phyloP scores from a whole-genome alignment of 2,113 vertebrate genomes.

The Chinchilla lanigera region DNA sequence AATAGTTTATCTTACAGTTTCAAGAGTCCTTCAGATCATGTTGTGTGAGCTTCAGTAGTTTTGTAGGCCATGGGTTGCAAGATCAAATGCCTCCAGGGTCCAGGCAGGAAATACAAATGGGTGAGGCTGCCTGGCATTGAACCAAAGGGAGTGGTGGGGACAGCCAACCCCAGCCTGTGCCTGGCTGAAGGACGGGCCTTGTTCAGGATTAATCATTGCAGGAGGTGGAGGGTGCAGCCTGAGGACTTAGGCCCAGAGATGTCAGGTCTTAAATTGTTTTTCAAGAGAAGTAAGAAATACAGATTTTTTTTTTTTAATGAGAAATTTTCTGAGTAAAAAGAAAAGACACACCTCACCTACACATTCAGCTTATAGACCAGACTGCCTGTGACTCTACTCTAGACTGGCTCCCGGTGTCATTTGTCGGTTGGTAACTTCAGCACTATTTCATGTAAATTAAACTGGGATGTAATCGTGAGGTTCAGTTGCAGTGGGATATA shows the following conservation, averaged over 20 bases:
- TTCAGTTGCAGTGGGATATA: not conserved
- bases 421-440: not conserved
- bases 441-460: not conserved
- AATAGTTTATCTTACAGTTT: not conserved
- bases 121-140: not conserved
- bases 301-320: not conserved
- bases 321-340: not conserved
- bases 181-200: not conserved
- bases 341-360: not conserved
- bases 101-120: not conserved
- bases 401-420: not conserved
- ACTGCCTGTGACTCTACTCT: not conserved
- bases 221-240: not conserved
- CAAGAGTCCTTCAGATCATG: not conserved
- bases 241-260: not conserved
- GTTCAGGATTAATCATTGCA: no score
- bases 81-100: not conserved
- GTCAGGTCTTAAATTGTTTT: not conserved
- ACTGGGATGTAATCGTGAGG: not conserved
- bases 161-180: fast-evolving
- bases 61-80: not conserved
- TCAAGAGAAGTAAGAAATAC: not conserved
- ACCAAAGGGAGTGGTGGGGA: not conserved
- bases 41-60: constrained; percentile 1
- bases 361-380: not conserved